Evolutionary conservation across 2,888 invertebrate genomes (phyloP).

Genomic region (Halictus quadricinctus): DNA sequence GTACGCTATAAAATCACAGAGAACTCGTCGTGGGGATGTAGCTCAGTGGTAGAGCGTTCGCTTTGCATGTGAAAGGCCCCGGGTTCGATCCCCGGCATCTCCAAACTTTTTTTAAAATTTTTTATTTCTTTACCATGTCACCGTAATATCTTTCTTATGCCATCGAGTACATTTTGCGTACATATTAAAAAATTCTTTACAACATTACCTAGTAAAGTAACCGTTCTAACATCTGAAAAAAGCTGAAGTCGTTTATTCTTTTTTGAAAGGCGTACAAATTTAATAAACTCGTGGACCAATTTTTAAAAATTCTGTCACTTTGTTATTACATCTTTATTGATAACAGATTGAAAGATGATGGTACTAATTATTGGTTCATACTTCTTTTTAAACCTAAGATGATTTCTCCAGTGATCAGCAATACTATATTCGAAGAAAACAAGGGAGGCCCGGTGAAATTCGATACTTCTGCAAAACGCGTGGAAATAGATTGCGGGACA

Average conservation of each 20-base stretch:
- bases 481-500: constrained; percentile 29
- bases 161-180: neutral
- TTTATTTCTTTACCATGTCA: neutral
- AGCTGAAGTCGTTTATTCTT: too few species aligned
- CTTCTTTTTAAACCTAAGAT: too few species aligned
- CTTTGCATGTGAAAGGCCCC: constrained; percentile 99
- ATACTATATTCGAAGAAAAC: constrained; percentile 19
- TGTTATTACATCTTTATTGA: too few species aligned
- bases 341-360: too few species aligned
- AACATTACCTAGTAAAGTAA: too few species aligned
- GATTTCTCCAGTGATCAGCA: constrained; percentile 4
- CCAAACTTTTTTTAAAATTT: constrained; percentile 82
- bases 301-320: too few species aligned
- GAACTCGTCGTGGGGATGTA: constrained; percentile 87
- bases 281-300: too few species aligned
- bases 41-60: constrained; percentile 99
- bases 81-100: constrained; percentile 99
- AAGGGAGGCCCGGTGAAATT: constrained; percentile 15
- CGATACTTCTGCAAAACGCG: constrained; percentile 30
- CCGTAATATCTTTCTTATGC: neutral
- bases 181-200: neutral
- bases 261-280: too few species aligned
- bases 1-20: accelerated
- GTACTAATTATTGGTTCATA: too few species aligned
- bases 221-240: too few species aligned